Conservation (phyloP, 2,113 vertebrate genomes). For the Macroglossus sobrinus region DNA sequence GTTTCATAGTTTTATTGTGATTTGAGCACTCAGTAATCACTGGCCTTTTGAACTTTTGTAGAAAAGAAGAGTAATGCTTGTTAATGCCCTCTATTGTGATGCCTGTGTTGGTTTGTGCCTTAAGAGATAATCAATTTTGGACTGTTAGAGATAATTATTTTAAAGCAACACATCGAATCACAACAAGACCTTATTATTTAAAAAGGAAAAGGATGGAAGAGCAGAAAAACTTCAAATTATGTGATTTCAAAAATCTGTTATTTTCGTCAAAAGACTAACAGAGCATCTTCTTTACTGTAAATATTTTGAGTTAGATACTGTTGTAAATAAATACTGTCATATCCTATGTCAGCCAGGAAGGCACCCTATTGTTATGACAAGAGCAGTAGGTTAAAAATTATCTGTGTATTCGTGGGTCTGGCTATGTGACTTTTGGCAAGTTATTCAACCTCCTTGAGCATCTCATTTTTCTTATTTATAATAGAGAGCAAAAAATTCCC, state of each 20-base stretch:
- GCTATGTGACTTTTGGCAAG: not conserved
- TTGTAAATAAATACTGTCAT: not conserved
- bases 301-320: not conserved
- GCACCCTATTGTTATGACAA: not conserved
- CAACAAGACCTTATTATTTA: constrained; percentile 10
- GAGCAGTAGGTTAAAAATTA: not conserved
- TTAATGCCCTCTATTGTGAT: not conserved
- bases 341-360: not conserved
- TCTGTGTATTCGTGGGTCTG: not conserved
- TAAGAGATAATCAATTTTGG: not conserved
- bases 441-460: not conserved
- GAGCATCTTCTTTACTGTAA: not conserved
- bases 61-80: not conserved
- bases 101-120: not conserved
- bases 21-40: constrained; percentile 20
- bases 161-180: constrained; percentile 18
- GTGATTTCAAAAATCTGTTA: not conserved
- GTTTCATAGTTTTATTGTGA: constrained; percentile 28
- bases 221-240: constrained; percentile 13
- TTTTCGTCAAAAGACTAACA: not conserved
- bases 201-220: not conserved
- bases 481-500: not conserved
- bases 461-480: constrained; percentile 31
- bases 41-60: constrained; percentile 52
- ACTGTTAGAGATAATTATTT: not conserved